Evolutionary conservation across 2,888 invertebrate species (phyloP).

Genomic region (Cephonodes hylas): DNA sequence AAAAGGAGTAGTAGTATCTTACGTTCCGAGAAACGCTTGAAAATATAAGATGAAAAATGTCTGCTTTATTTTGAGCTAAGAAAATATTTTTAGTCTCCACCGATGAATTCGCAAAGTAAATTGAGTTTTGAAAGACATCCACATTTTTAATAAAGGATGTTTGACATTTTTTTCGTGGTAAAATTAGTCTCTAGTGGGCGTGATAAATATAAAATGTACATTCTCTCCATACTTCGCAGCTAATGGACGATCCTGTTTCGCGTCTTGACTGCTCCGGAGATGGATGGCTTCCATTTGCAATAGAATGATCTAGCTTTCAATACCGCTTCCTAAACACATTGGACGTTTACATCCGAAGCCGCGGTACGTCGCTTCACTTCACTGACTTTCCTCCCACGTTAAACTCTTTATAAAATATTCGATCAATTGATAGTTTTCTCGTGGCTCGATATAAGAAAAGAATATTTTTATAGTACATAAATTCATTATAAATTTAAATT

Average conservation of each 20-base stretch:
- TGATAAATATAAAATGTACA: conserved; percentile 36
- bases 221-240: conserved; percentile 40
- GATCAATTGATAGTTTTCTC: not conserved
- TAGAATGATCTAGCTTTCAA: conserved; percentile 31
- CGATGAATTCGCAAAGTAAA: not conserved
- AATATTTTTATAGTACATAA: too few relatives aligned
- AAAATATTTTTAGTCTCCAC: conserved; percentile 5
- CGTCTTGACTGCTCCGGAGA: conserved; percentile 47
- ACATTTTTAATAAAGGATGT: not conserved
- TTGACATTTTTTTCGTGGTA: not conserved
- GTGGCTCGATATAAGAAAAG: not conserved
- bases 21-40: not conserved
- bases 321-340: conserved; percentile 15
- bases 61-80: conserved; percentile 2
- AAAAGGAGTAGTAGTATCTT: not conserved
- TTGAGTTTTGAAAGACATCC: not conserved
- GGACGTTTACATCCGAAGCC: conserved; percentile 15
- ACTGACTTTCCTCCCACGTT: not conserved
- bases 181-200: conserved; percentile 20
- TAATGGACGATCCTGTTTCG: conserved; percentile 47
- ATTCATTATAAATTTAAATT: too few relatives aligned
- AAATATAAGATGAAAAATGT: not conserved
- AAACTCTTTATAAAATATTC: not conserved
- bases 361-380: not conserved
- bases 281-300: conserved; percentile 48